Conservation (phyloP, 2,888 invertebrate species). For the Busseola fusca region DNA sequence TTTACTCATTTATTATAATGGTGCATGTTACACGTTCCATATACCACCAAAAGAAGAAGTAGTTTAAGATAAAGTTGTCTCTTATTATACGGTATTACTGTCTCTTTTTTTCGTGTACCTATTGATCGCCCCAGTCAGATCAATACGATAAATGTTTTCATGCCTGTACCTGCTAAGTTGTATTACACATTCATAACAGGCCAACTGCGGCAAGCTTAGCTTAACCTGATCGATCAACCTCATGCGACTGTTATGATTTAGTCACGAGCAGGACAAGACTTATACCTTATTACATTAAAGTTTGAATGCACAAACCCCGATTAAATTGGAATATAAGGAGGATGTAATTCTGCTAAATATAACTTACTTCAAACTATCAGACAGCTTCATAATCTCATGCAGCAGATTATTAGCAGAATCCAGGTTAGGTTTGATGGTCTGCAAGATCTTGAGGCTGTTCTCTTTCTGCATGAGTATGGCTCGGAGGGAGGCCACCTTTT, state of each 20-base stretch:
- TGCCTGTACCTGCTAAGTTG: no score
- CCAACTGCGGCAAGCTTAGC: no score
- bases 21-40: background rate
- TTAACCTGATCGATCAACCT: no score
- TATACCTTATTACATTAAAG: background rate
- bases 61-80: background rate
- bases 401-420: constrained; percentile 78
- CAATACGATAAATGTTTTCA: no score
- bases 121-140: background rate
- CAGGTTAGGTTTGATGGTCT: constrained; percentile 78
- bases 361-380: constrained; percentile 78
- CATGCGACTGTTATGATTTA: no score
- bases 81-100: background rate
- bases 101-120: background rate
- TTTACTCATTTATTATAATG: background rate
- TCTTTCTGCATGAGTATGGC: constrained; percentile 79
- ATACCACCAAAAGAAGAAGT: background rate
- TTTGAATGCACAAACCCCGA: background rate
- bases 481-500: constrained; percentile 71
- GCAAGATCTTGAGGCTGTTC: constrained; percentile 78
- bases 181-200: no score
- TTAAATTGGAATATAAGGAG: background rate
- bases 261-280: background rate
- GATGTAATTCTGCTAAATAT: background rate
- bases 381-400: constrained; percentile 76